These are phyloP conservation scores for Pseudomyrmex cubaensis DNA, from an alignment of 1,140 invertebrate species.

Conservation along the genomic window DNA sequence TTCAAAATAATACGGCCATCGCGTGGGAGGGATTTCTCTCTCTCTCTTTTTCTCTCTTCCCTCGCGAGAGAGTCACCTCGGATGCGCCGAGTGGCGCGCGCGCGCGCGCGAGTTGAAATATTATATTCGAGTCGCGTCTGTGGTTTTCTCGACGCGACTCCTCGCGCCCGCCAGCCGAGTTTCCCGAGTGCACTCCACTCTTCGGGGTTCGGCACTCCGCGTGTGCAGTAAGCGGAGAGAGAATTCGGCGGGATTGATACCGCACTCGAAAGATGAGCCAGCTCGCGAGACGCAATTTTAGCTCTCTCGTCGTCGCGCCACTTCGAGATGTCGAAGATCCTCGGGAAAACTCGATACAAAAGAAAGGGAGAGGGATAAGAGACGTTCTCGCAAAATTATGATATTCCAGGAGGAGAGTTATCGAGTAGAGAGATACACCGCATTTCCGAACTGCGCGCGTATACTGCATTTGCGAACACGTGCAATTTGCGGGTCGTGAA, in stretches of 20 bases:
- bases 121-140: conserved; percentile 47
- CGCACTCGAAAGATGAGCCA: conserved; percentile 56
- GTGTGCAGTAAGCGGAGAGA: conserved; percentile 58
- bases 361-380: not conserved
- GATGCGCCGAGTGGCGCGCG: conserved; percentile 28
- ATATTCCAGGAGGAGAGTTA: not conserved
- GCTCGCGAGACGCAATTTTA: conserved; percentile 44
- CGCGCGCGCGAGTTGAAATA: conserved; percentile 38
- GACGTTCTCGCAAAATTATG: not conserved
- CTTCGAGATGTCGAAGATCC: conserved; percentile 30
- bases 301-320: conserved; percentile 28
- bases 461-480: not conserved
- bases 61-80: not conserved
- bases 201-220: conserved; percentile 61
- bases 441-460: not conserved
- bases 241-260: conserved; percentile 76
- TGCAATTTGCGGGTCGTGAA: too few species aligned
- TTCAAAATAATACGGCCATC: conserved; percentile 58
- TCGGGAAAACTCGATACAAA: not conserved
- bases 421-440: not conserved
- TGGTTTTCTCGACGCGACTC: conserved; percentile 13
- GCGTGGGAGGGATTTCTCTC: conserved; percentile 16
- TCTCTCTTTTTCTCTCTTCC: not conserved
- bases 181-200: conserved; percentile 72
- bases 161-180: conserved; percentile 62